A percentile compares a stretch with the other conserved stretches of the same genome.
Evolutionary conservation across 2,888 invertebrate species (phyloP).

Genomic region (Melieria crassipennis): DNA sequence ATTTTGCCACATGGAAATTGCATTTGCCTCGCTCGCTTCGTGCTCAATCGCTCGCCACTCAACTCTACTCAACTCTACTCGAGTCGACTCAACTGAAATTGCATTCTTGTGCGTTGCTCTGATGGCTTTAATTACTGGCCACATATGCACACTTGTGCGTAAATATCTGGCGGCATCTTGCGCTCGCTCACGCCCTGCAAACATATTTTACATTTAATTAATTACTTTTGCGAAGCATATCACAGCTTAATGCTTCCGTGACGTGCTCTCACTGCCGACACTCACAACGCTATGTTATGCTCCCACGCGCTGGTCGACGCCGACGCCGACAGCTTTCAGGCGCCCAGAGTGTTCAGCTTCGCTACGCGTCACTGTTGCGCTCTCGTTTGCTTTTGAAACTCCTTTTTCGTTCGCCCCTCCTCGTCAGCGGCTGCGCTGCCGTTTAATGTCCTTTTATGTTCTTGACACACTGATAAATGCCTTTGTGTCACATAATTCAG

Average conservation of each 20-base stretch:
- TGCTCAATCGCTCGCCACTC: too few relatives aligned
- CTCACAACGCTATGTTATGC: too few relatives aligned
- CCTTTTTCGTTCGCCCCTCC: neutral
- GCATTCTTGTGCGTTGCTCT: too few relatives aligned
- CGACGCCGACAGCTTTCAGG: neutral
- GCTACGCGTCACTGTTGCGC: neutral
- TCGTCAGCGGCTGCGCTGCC: neutral
- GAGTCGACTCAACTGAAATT: too few relatives aligned
- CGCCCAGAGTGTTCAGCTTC: neutral
- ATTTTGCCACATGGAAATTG: too few relatives aligned
- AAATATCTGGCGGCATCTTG: too few relatives aligned
- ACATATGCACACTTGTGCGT: too few relatives aligned
- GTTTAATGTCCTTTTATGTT: slow-evolving; percentile 14
- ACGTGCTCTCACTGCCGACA: too few relatives aligned
- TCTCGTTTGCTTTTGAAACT: neutral
- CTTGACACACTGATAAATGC: slow-evolving; percentile 24
- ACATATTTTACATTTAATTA: slow-evolving; percentile 1
- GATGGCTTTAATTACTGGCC: too few relatives aligned
- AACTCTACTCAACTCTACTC: too few relatives aligned
- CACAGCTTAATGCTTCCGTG: too few relatives aligned
- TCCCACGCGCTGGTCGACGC: neutral
- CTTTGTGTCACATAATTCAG: slow-evolving; percentile 15
- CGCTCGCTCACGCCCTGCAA: neutral
- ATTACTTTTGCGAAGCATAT: neutral
- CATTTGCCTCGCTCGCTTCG: too few relatives aligned